Evolutionary conservation across 1,140 invertebrate genomes (phyloP).

Genomic region (Drosophila yakuba): DNA sequence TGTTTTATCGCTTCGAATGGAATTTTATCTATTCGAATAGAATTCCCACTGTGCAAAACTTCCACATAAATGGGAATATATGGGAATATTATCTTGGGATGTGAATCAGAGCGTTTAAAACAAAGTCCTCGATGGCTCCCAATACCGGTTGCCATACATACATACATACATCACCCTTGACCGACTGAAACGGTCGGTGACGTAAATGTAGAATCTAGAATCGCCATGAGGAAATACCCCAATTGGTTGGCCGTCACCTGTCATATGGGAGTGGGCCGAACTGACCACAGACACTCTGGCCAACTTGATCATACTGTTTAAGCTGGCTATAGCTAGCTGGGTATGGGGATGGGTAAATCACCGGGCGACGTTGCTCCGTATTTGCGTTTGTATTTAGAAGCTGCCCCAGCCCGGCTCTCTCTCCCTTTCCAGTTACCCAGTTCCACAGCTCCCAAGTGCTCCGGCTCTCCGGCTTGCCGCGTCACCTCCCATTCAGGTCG

Average conservation of each 20-base stretch:
- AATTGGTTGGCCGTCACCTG: conserved; percentile 4
- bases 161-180: neutral
- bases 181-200: conserved; percentile 2
- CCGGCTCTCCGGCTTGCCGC: conserved; percentile 1
- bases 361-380: conserved; percentile 1
- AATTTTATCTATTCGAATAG: neutral
- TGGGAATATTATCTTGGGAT: neutral
- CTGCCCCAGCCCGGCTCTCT: neutral
- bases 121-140: neutral
- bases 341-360: conserved; percentile 28
- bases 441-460: neutral
- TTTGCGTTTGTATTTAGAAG: conserved; percentile 27
- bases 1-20: neutral
- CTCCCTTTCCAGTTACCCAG: neutral
- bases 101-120: neutral
- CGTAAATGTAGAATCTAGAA: neutral
- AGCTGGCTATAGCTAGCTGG: no score
- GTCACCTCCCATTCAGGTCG: conserved; percentile 34
- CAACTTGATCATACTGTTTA: neutral
- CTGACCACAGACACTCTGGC: conserved; percentile 64
- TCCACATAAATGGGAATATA: neutral
- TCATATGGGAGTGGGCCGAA: conserved; percentile 29
- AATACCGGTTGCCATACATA: no score
- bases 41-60: neutral
- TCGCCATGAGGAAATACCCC: conserved; percentile 19